A percentile compares a stretch with the other conserved stretches of the same genome.
Conservation (phyloP, 2,113 vertebrate species). For the Triplophysa siluroides region DNA sequence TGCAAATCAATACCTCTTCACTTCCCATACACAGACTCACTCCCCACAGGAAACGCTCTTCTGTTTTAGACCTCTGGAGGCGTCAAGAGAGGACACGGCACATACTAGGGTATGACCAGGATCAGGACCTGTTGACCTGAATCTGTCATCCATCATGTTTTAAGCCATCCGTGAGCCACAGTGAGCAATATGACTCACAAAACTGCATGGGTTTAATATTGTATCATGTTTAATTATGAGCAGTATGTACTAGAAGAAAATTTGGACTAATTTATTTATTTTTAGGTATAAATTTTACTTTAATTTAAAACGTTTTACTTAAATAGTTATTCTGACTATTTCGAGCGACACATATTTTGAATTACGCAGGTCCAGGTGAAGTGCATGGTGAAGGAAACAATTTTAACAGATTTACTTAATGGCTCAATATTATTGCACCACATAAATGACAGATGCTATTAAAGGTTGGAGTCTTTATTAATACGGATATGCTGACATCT, state of each 20-base stretch:
- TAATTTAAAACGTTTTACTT: background rate
- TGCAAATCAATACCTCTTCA: slow-evolving; percentile 56
- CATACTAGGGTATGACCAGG: background rate
- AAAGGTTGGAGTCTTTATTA: background rate
- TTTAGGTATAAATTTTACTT: too few species aligned
- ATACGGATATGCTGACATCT: slow-evolving; percentile 53
- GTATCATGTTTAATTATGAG: too few species aligned
- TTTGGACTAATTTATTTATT: too few species aligned
- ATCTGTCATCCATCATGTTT: background rate
- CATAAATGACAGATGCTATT: background rate
- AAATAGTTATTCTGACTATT: background rate
- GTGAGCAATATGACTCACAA: background rate
- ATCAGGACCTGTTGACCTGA: background rate
- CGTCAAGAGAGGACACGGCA: slow-evolving; percentile 7
- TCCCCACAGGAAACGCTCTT: slow-evolving; percentile 44
- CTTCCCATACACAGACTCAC: slow-evolving; percentile 36
- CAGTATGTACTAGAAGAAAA: too few species aligned
- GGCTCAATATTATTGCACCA: background rate
- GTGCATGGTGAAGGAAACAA: background rate
- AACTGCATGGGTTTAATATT: background rate
- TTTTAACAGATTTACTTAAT: background rate
- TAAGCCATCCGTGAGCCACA: background rate
- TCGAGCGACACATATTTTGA: too few species aligned
- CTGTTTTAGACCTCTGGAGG: slow-evolving; percentile 22
- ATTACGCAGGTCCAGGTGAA: background rate